Conservation (phyloP, 2,797 vertebrate species). For the Delichon dasypus region DNA sequence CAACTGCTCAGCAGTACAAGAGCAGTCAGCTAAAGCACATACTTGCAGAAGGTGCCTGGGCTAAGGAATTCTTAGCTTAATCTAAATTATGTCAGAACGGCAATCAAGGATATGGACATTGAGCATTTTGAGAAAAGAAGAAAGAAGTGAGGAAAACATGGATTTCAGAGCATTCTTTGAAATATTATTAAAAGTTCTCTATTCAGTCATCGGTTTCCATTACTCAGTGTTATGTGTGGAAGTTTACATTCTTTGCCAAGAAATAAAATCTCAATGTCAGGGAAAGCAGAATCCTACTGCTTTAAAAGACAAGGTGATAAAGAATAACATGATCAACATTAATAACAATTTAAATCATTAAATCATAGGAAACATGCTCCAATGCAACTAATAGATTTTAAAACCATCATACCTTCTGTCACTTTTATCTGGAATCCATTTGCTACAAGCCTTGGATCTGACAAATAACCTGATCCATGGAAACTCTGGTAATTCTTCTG, state of each 20-base stretch:
- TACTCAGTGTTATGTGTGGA: background rate
- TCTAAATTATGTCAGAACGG: background rate
- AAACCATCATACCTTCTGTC: slow-evolving; percentile 81
- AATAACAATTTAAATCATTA: background rate
- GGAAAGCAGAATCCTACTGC: background rate
- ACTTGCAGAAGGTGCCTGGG: background rate
- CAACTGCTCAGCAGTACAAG: background rate
- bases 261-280: background rate
- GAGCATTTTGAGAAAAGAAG: background rate
- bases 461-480: slow-evolving; percentile 76
- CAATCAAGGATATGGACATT: background rate
- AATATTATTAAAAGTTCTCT: background rate
- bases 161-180: background rate
- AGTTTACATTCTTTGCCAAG: background rate
- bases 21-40: background rate
- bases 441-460: slow-evolving; percentile 87
- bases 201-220: background rate
- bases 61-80: background rate
- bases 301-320: background rate
- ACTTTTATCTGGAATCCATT: slow-evolving; percentile 92
- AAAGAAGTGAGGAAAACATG: background rate
- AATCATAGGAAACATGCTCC: background rate
- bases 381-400: background rate
- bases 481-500: slow-evolving; percentile 74
- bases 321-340: background rate